Evolutionary conservation across 2,113 vertebrate species (phyloP), one percentile per base, ranked within the genome.

Genomic region (Caranx melampygus): DNA sequence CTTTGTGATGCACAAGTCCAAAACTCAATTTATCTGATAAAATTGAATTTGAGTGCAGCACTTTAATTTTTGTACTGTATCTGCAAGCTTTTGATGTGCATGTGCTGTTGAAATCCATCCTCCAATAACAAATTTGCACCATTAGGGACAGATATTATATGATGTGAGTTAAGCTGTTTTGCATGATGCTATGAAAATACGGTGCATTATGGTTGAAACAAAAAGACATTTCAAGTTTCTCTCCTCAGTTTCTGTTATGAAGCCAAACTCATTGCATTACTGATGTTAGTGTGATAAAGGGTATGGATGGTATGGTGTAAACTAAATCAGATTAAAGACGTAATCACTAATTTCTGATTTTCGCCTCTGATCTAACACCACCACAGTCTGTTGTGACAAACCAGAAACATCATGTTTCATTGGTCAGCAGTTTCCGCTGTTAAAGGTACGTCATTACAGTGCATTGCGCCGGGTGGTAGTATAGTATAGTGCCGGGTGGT

Each of bases 51-150:
- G 34, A 83, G 72, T 40, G 21, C 59, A 71, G 54, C 51, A 37
- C 67, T 86, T 80, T 60, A 26, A 83, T 90, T 82, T 88, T 71
- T 81, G 35, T 55, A 44, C 79, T 78, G 47, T 63, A 31, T 82
- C 84, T 78, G 64, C 35, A 52, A 83, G 83, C 82, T 70, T 81
- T 81, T 73, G 52, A 90, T 88, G 69, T 78, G 31, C 35, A 83
- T 83, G 34, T 67, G 61, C 72, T 44, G 79, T 82, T 77, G 63
- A 90, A 87, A 86, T 74, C 5, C 7, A 21, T 49, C 49, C 26
- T 65, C 79, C 58, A 77, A 82, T 67, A 81, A 75, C 20, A 57
- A 20, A 40, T 74, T 77, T 77, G 18, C 6, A 4, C 77, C 57
- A 33, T 72, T 72, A 55, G 73, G 61, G 71, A 66, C 73, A 52